phyloP scores from a whole-genome alignment of 2,797 vertebrate genomes.

The Ataeniobius toweri region DNA sequence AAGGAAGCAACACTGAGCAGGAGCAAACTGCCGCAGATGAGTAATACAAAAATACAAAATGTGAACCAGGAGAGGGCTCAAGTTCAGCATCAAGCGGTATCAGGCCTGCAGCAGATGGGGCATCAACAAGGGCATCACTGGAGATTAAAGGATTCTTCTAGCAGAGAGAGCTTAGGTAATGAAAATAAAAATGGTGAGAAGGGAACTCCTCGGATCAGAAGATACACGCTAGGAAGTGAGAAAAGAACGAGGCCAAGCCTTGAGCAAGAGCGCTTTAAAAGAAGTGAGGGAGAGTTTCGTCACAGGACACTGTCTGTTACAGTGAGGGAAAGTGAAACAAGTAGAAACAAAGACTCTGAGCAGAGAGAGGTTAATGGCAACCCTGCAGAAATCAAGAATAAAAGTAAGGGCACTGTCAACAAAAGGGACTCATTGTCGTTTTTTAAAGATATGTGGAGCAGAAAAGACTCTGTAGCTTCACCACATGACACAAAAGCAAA shows the following conservation, averaged over 20 bases:
- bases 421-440: constrained; percentile 47
- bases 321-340: constrained; percentile 42
- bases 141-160: constrained; percentile 44
- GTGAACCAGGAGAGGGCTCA: constrained; percentile 52
- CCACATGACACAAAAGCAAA: constrained; percentile 44
- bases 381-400: constrained; percentile 34
- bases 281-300: constrained; percentile 60
- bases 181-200: constrained; percentile 57
- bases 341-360: constrained; percentile 35
- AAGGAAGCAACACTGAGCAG: constrained; percentile 38
- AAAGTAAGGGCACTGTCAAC: constrained; percentile 40
- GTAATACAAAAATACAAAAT: constrained; percentile 45
- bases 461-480: constrained; percentile 43
- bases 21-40: constrained; percentile 40
- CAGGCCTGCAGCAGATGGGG: constrained; percentile 43
- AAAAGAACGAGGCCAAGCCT: constrained; percentile 28
- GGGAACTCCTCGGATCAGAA: constrained; percentile 41
- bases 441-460: constrained; percentile 52
- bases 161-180: constrained; percentile 54
- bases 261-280: constrained; percentile 48
- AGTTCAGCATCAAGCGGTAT: constrained; percentile 49
- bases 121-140: constrained; percentile 45
- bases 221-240: constrained; percentile 38
- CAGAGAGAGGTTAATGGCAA: constrained; percentile 58
- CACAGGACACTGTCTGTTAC: constrained; percentile 38